Conservation (phyloP, 2,113 vertebrate genomes). For the Peromyscus leucopus region DNA sequence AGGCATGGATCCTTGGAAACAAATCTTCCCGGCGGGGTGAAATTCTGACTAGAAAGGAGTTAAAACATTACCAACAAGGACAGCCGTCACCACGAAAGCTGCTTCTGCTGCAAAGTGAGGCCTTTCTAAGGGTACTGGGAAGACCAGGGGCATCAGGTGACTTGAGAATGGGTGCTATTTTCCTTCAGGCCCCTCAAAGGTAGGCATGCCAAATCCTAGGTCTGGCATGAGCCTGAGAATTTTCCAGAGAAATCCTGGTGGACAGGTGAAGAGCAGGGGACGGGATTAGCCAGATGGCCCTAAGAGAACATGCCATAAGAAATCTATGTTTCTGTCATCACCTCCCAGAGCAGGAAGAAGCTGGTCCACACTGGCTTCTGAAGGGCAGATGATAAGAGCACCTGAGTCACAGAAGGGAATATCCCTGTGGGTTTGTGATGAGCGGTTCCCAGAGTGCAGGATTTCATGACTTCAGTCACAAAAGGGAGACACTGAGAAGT, state of each 20-base stretch:
- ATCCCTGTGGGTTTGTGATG: background rate
- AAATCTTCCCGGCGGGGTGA: background rate
- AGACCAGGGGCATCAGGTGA: background rate
- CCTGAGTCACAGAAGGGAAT: background rate
- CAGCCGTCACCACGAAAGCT: background rate
- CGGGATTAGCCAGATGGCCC: background rate
- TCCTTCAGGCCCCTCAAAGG: background rate
- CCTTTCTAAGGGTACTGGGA: background rate
- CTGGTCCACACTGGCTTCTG: background rate
- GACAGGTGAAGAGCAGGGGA: background rate
- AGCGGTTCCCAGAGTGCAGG: background rate
- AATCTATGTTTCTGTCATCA: background rate
- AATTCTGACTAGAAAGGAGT: background rate
- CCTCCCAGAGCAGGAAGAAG: background rate
- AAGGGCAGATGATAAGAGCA: background rate
- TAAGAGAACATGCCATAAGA: background rate
- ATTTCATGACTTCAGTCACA: background rate
- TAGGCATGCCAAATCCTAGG: background rate
- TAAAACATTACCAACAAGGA: background rate
- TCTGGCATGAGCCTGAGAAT: background rate
- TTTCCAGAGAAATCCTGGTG: background rate
- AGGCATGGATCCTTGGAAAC: background rate
- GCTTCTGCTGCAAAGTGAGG: background rate
- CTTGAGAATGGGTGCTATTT: background rate
- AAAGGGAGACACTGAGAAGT: background rate